phyloP scores from a whole-genome alignment of 2,888 invertebrate genomes.

The Melikaiella ostensackeni region DNA sequence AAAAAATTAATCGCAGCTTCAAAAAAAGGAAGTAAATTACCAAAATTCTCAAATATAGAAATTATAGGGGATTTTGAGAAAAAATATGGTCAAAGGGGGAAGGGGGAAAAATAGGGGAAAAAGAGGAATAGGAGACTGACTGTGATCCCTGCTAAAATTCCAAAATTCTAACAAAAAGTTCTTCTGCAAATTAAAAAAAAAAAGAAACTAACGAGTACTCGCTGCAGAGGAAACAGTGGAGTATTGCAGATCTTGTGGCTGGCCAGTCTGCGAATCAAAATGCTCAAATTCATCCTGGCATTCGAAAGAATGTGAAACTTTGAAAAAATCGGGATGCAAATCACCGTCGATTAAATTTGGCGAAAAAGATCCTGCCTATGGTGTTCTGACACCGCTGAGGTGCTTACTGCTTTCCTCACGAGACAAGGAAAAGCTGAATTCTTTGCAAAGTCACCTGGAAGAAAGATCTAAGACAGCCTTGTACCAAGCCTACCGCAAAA shows the following conservation, averaged over 20 bases:
- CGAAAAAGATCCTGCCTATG: background rate
- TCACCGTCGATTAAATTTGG: conserved; percentile 1
- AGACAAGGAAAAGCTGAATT: conserved; percentile 21
- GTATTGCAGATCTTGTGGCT: conserved; percentile 5
- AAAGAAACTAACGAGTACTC: background rate
- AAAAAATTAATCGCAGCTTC: too few relatives aligned
- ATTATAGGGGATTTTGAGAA: too few relatives aligned
- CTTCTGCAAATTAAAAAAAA: background rate
- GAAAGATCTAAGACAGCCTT: conserved; percentile 16
- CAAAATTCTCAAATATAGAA: too few relatives aligned
- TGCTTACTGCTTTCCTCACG: conserved; percentile 26
- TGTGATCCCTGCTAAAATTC: too few relatives aligned
- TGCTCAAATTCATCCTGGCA: conserved; percentile 13
- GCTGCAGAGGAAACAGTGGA: conserved; percentile 17
- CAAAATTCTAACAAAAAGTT: background rate
- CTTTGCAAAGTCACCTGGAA: conserved; percentile 23
- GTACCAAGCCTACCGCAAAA: conserved; percentile 11
- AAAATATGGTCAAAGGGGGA: too few relatives aligned
- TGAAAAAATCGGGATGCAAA: background rate
- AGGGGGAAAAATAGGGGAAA: too few relatives aligned
- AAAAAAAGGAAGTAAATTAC: too few relatives aligned
- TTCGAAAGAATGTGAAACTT: conserved; percentile 14
- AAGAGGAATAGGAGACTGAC: too few relatives aligned
- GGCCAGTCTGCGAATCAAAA: background rate
- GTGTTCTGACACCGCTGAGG: conserved; percentile 16